Evolutionary conservation across 1,140 invertebrate species (phyloP).

Genomic region (Diachasmimorpha longicaudata): DNA sequence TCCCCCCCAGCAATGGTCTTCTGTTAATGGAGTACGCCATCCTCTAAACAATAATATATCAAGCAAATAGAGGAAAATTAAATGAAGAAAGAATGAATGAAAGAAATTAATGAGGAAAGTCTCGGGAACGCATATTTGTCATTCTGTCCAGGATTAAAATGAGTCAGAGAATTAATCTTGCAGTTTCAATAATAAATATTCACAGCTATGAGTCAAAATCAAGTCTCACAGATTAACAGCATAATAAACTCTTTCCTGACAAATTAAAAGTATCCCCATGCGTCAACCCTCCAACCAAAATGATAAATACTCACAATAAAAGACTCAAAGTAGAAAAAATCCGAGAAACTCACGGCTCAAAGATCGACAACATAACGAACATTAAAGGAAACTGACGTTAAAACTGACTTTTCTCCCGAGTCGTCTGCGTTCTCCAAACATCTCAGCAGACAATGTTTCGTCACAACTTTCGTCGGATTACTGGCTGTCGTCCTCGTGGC

Average conservation of each 20-base stretch:
- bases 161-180: no score
- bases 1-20: constrained; percentile 55
- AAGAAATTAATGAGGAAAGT: neutral
- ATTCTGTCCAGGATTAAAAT: no score
- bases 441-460: neutral
- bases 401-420: neutral
- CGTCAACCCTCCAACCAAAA: neutral
- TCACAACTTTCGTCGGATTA: neutral
- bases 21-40: constrained; percentile 63
- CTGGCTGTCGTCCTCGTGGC: neutral
- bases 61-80: no score
- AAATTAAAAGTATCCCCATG: neutral
- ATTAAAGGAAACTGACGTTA: neutral
- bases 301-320: neutral
- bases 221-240: no score
- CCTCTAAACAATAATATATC: constrained; percentile 2
- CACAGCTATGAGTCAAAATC: no score
- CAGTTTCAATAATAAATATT: no score
- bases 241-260: neutral
- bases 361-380: neutral
- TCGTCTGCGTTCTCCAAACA: constrained; percentile 1
- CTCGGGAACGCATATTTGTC: no score
- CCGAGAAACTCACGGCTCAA: neutral
- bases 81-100: neutral
- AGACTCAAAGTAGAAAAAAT: constrained; percentile 2